Percentiles rank a stretch among this genome's conserved stretches.
phyloP scores from a whole-genome alignment of 53 echinoderm and acorn worm genomes.

The Patiria pectinifera region DNA sequence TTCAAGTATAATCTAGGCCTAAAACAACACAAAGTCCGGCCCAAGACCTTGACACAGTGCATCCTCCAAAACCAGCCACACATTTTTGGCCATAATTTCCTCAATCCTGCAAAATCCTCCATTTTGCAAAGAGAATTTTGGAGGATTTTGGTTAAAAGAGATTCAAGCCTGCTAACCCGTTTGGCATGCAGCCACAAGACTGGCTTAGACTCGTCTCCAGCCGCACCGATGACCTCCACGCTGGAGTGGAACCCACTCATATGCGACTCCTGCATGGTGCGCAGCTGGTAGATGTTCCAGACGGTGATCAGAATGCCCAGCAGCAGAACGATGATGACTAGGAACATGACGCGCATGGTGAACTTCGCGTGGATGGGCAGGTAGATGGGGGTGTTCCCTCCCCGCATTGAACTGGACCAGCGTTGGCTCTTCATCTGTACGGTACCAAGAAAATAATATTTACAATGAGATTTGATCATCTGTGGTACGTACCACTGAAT shows the following conservation, averaged over 20 bases:
- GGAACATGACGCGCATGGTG: conserved; percentile 61
- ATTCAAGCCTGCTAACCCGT: conserved; percentile 63
- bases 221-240: conserved; percentile 14
- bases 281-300: conserved; percentile 95
- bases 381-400: conserved; percentile 23
- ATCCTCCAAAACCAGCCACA: too few species aligned
- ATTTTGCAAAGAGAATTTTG: too few species aligned
- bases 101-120: too few species aligned
- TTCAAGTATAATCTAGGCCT: too few species aligned
- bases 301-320: conserved; percentile 82
- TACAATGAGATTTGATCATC: too few species aligned
- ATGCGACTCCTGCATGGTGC: conserved; percentile 81
- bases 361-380: conserved; percentile 54
- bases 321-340: conserved; percentile 71
- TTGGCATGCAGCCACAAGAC: conserved; percentile 93
- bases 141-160: too few species aligned
- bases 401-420: conserved; percentile 8
- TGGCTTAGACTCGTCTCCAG: conserved; percentile 44
- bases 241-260: conserved; percentile 61
- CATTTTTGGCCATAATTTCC: too few species aligned
- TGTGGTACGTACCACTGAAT: too few species aligned
- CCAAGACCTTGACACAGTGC: too few species aligned
- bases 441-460: too few species aligned
- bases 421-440: conserved; percentile 22
- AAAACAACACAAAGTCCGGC: too few species aligned